Base-by-base conservation (phyloP, 2,113 vertebrate species). In the Zosterops pallidus region DNA sequence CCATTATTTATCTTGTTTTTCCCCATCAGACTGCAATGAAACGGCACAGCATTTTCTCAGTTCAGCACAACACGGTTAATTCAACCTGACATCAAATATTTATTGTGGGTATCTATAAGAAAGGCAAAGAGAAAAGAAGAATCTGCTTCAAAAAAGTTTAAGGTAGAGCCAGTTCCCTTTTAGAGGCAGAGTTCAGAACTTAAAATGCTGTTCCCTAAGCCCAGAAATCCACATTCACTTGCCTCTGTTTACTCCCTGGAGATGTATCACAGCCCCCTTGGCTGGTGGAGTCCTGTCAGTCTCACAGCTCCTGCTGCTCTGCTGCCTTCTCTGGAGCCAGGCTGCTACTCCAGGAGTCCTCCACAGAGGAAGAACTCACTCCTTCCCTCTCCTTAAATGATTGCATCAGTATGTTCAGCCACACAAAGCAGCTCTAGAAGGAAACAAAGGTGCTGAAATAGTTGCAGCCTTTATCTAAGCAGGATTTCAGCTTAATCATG, bases 71-170 rank as follows among this genome's bases (percentile, higher is more conserved):
- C 85, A 85, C 44, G 47, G 50, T 88, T 93, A 88, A 94, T 94
- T 96, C 91, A 95, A 74, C 26, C 52, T 59, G 68, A 42, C 59
- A 93, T 95, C 33, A 96, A 94, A 94, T 94, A 96, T 97, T 96
- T 95, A 96, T 86, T 35, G 6, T 35, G 59, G 55, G 11, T 74
- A 83, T 39, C 79, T 80, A 6, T 55, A 81, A 59, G 76, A 67
- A 93, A 89, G 86, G 33, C 29, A 86, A 74, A 89, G 33, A 37
- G 28, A 93, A 95, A 92, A 83, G 14, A 86, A 83, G 44, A 74
- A 14, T 1, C 2, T 55, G 12, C 67, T 86, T 65, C 55, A 64
- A 83, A 64, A 81, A 68, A 67, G 9, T 26, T 64, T 67, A 83
- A 83, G 41, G n/a, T 19, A 72, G 23, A 93, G 12, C 15, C 78